Base-by-base conservation (phyloP, 2,113 vertebrate species). In the Pseudorasbora parva region DNA sequence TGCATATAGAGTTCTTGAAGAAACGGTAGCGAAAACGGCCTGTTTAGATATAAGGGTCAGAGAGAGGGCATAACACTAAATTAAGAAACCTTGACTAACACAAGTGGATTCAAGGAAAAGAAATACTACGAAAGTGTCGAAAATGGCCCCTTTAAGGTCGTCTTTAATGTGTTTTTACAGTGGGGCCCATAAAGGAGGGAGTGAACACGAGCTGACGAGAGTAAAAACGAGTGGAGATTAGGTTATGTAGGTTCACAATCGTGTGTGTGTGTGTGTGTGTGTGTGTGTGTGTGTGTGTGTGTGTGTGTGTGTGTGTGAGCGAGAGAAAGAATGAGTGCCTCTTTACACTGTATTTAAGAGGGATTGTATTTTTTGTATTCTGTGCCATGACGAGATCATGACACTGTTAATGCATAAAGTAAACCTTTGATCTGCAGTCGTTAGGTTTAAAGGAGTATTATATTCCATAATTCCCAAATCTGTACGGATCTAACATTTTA, bases 391-490 rank as follows among this genome's bases (percentile, higher is more conserved):
- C 62, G 54, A 64, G 82, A 87, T 87, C 62, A 74, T 73, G 14
- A 68, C 66, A 62, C 71, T 49, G 82, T 80, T 79, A 47, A 82
- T 85, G 82, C 60, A 66, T 78, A 37, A 77, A 78, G 75, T 76
- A 82, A 78, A 84, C 68, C 68, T 51, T 75, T 86, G 84, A 85
- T 90, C 83, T 83, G 74, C 43, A 41, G 30, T 76, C 69, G 57
- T 51, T 69, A 30, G 85, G 27, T 54, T 75, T 78, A 57, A 51
- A 54, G 30, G 33, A 47, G 72, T 21, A 87, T 84, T 87, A 83
- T 84, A 83, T 82, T 82, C 78, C 78, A 75, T 86, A 87, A 88
- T 86, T 83, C 87, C 82, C 60, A 86, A 87, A 85, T 89, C 88
- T 87, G 62, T 25, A 71, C 62, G 82, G 86, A 88, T 89, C 86